A percentile compares a stretch with the other conserved stretches of the same genome.
Conservation (phyloP, 2,888 invertebrate species). For the Metopia argyrocephala region DNA sequence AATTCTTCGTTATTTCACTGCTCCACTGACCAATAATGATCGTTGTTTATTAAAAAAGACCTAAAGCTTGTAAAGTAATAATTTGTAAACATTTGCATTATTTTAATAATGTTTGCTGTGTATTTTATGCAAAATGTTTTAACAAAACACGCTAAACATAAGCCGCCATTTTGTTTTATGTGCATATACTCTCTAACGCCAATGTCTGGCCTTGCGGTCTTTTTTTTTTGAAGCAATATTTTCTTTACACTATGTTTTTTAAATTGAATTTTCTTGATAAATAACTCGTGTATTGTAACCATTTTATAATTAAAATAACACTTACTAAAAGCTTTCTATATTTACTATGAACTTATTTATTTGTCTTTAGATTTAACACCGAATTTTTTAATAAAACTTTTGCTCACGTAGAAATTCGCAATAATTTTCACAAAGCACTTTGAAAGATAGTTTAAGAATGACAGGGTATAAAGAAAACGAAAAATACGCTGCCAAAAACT, state of each 20-base stretch:
- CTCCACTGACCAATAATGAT: no score
- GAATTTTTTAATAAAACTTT: neutral
- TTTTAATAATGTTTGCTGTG: no score
- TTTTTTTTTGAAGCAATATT: neutral
- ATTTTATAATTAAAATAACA: neutral
- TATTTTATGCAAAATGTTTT: no score
- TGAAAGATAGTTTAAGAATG: conserved; percentile 26
- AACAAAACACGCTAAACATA: conserved; percentile 25
- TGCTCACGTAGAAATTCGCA: conserved; percentile 9
- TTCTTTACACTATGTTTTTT: neutral
- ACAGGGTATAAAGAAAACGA: neutral
- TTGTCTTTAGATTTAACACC: neutral
- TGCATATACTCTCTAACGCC: neutral
- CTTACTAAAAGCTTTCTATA: conserved; percentile 24
- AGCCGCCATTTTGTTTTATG: conserved; percentile 48
- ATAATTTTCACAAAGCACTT: conserved; percentile 10
- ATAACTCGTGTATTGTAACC: neutral
- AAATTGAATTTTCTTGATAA: neutral
- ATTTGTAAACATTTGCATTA: no score
- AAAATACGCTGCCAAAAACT: neutral
- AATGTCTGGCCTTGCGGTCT: conserved; percentile 39
- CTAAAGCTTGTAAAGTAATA: no score
- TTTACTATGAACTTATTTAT: neutral
- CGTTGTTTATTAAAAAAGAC: no score
- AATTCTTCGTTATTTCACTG: no score